Evolutionary conservation across 2,888 invertebrate species (phyloP).

Genomic region (Neoitamus cyanurus): DNA sequence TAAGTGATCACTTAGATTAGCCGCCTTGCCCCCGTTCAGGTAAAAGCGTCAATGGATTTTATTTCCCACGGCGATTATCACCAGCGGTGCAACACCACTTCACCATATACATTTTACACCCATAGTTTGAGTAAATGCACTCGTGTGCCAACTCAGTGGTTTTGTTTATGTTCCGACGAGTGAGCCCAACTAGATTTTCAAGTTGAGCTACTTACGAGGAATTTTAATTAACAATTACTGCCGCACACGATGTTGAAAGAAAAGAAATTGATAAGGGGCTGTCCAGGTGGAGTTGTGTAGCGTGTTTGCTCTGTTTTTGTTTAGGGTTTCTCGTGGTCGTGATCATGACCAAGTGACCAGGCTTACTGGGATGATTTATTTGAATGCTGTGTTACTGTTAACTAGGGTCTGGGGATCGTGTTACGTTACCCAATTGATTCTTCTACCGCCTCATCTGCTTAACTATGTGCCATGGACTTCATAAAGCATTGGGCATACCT

Average conservation of each 20-base stretch:
- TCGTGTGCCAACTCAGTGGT: not conserved
- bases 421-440: not conserved
- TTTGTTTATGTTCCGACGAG: not conserved
- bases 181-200: not conserved
- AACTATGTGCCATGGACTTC: too few species aligned
- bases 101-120: not conserved
- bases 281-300: not conserved
- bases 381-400: too few species aligned
- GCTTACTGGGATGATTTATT: not conserved
- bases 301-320: not conserved
- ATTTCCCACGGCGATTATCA: constrained; percentile 16
- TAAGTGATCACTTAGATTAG: not conserved
- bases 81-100: not conserved
- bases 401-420: not conserved
- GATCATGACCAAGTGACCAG: not conserved
- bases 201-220: constrained; percentile 20
- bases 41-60: not conserved
- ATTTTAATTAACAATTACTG: constrained; percentile 10
- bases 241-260: not conserved
- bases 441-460: not conserved
- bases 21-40: not conserved
- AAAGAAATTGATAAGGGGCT: not conserved
- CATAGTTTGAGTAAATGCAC: not conserved
- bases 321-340: not conserved
- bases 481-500: too few species aligned